phyloP scores from a whole-genome alignment of 2,113 vertebrate species.

The Nipponia nippon region DNA sequence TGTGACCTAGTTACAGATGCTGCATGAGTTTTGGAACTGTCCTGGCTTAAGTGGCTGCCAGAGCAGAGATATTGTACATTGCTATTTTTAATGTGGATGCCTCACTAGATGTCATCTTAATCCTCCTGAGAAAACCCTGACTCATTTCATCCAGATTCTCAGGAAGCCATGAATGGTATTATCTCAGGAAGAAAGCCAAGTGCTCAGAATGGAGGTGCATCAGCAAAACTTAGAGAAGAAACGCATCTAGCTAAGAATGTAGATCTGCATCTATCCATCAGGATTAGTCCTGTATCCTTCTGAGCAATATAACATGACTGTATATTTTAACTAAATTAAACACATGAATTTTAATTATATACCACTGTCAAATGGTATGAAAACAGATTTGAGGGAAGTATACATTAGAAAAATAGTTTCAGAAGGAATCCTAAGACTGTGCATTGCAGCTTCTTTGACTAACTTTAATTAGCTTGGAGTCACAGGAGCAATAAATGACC shows the following conservation, averaged over 20 bases:
- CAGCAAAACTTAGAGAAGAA: not conserved
- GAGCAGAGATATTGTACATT: not conserved
- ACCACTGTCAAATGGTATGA: not conserved
- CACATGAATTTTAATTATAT: not conserved
- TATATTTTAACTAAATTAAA: not conserved
- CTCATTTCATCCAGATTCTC: not conserved
- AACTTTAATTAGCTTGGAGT: conserved; percentile 33
- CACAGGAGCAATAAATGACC: not conserved
- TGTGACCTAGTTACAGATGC: not conserved
- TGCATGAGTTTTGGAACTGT: not conserved
- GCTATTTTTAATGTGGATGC: not conserved
- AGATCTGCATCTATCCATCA: not conserved
- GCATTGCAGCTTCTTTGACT: conserved; percentile 21
- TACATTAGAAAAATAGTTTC: conserved; percentile 3
- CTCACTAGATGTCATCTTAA: not conserved
- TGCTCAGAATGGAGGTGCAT: not conserved
- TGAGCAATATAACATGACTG: not conserved
- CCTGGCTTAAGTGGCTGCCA: not conserved
- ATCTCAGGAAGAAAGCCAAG: not conserved
- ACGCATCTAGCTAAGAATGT: not conserved
- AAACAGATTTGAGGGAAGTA: not conserved
- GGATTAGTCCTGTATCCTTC: not conserved
- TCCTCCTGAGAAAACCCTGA: not conserved
- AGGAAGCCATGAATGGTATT: not conserved
- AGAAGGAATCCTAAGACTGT: not conserved